Base-by-base conservation (phyloP, 2,888 invertebrate species). In the Panzeria rudis region DNA sequence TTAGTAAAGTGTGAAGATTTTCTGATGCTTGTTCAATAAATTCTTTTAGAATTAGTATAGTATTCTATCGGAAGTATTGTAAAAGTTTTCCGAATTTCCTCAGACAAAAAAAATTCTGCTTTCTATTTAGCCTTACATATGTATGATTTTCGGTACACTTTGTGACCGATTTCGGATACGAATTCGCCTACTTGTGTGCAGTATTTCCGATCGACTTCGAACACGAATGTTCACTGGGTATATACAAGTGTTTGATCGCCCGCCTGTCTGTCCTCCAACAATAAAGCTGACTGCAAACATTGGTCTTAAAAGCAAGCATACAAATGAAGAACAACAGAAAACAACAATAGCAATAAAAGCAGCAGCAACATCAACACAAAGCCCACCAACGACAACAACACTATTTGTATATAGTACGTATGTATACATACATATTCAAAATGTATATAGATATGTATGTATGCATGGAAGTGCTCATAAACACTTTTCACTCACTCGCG, bases 401-500 rank as follows among this genome's bases (percentile, higher is more conserved):
- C 56, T 29, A 50, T 38, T 54, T 25, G 3, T 32, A 23, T 17
- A 64, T 38, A 13, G 11, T 29, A 25, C 11, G 29, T n/a, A 44
- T 47, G 29, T 29, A 13, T 73, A 38, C 38, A 68, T 59, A 25
- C 25, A 76, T 66, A 59, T 78, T 52, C 4, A 68, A 25, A 56
- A 41, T 47, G 25, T 25, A 47, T 59, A n/a, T 50, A 61, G n/a
- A n/a, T 56, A 44, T 20, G 20, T 35, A 9, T 38, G 35, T 68
- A 44, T 20, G 20, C 41, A 20, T 54, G 59, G 23, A 23, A 61
- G 62, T 52, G 41, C 17, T 75, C 75, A 61, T 69, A 71, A 73
- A 61, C 62, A 71, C 64, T 83, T 72, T 77, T 77, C 41, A 64
- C 71, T 76, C 72, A 73, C 59, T 79, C 72, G 61, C 71, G 77